phyloP scores from a whole-genome alignment of 2,113 vertebrate genomes.

The Oenanthe oenanthe region DNA sequence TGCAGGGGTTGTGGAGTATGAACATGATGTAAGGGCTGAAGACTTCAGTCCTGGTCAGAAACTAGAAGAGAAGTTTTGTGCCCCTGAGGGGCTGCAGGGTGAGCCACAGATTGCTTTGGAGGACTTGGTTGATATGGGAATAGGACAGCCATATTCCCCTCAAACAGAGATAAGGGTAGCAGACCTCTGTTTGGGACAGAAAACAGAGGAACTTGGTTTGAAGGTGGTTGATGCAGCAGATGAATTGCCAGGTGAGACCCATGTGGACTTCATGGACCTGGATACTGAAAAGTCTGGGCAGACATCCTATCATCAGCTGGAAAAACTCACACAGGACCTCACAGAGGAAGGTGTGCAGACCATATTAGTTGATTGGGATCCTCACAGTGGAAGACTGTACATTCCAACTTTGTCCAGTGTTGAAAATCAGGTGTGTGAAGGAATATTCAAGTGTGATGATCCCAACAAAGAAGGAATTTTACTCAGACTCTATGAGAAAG shows the following conservation, averaged over 20 bases:
- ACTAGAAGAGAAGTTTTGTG: not conserved
- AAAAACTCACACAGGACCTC: not conserved
- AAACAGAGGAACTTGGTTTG: not conserved
- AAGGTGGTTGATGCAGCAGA: not conserved
- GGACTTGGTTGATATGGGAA: not conserved
- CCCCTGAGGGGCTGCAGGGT: not conserved
- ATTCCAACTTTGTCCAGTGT: constrained; percentile 61
- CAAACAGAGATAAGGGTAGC: not conserved
- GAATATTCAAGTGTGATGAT: not conserved
- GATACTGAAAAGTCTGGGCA: not conserved
- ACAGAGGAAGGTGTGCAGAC: not conserved
- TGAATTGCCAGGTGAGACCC: not conserved
- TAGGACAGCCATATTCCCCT: not conserved
- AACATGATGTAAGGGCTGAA: constrained; percentile 56
- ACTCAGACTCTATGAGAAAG: constrained; percentile 64
- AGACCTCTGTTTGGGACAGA: not conserved
- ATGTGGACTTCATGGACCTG: not conserved
- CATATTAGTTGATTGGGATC: constrained; percentile 76
- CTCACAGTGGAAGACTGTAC: constrained; percentile 60
- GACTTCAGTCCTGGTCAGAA: not conserved
- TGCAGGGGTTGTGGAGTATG: constrained; percentile 38
- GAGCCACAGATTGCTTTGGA: not conserved
- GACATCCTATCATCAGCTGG: not conserved
- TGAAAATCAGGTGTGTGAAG: constrained; percentile 22
- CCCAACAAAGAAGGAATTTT: constrained; percentile 45